Percentiles rank a stretch among this genome's conserved stretches.
These are phyloP conservation scores for Gerris buenoi DNA, from an alignment of 1,140 invertebrate genomes.

Conservation along the genomic window DNA sequence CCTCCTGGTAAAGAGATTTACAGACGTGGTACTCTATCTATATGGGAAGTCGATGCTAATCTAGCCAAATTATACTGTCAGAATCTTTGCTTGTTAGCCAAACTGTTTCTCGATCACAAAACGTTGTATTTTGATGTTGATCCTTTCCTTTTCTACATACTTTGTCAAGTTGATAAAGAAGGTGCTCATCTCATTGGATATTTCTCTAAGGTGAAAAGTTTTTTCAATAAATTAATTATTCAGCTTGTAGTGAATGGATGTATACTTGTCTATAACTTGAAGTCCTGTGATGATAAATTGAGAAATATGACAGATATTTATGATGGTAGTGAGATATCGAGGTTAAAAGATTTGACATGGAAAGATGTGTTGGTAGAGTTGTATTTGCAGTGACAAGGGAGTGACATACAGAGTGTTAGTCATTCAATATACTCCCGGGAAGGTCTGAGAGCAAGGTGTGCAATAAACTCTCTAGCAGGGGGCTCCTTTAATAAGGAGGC, in stretches of 20 bases:
- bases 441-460: background rate
- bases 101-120: constrained; percentile 93
- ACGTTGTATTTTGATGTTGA: constrained; percentile 95
- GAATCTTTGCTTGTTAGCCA: constrained; percentile 86
- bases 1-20: constrained; percentile 89
- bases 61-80: constrained; percentile 92
- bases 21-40: constrained; percentile 71
- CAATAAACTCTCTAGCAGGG: background rate
- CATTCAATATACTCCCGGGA: background rate
- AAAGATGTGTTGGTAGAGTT: too few species aligned
- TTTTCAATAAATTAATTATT: too few species aligned
- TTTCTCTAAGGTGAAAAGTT: constrained; percentile 91
- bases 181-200: constrained; percentile 94
- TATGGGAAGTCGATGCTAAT: constrained; percentile 82
- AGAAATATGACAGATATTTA: too few species aligned
- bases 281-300: too few species aligned
- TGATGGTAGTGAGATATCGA: too few species aligned
- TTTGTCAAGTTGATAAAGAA: constrained; percentile 87
- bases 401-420: background rate
- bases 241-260: too few species aligned
- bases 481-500: background rate
- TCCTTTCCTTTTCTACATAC: constrained; percentile 90
- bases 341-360: too few species aligned
- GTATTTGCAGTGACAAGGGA: background rate
- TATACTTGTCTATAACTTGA: too few species aligned